Conservation (phyloP, 2,797 vertebrate species). For the Crenuchus spilurus region DNA sequence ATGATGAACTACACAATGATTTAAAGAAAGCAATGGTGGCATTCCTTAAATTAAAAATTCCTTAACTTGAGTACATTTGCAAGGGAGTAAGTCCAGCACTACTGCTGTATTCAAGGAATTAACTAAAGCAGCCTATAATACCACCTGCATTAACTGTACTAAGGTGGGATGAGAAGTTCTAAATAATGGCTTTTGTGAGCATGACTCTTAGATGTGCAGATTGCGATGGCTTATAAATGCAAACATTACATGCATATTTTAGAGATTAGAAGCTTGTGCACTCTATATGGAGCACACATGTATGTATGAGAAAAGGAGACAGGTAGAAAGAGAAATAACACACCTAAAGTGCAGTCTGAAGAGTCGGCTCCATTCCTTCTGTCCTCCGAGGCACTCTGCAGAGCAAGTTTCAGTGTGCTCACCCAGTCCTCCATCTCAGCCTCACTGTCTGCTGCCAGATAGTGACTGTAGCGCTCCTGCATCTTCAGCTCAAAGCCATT, state of each 20-base stretch:
- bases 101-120: neutral
- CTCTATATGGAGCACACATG: no score
- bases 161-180: no score
- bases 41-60: neutral
- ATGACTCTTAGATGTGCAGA: no score
- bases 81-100: neutral
- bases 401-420: slow-evolving; percentile 87
- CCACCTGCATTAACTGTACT: no score
- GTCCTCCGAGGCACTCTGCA: slow-evolving; percentile 90
- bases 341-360: slow-evolving; percentile 78
- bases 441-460: slow-evolving; percentile 93
- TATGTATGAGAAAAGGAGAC: neutral
- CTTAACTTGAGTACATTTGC: neutral
- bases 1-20: neutral
- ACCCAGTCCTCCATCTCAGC: slow-evolving; percentile 98
- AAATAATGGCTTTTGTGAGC: no score
- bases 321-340: slow-evolving; percentile 14
- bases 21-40: neutral
- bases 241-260: no score
- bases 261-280: no score
- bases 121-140: neutral
- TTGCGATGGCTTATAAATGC: no score
- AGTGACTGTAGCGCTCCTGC: slow-evolving; percentile 95
- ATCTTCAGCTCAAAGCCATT: slow-evolving; percentile 95
- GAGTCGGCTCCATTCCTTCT: slow-evolving; percentile 83